These are phyloP conservation scores for Empidonax alnorum DNA, from an alignment of 2,113 vertebrate species.

Conservation along the genomic window DNA sequence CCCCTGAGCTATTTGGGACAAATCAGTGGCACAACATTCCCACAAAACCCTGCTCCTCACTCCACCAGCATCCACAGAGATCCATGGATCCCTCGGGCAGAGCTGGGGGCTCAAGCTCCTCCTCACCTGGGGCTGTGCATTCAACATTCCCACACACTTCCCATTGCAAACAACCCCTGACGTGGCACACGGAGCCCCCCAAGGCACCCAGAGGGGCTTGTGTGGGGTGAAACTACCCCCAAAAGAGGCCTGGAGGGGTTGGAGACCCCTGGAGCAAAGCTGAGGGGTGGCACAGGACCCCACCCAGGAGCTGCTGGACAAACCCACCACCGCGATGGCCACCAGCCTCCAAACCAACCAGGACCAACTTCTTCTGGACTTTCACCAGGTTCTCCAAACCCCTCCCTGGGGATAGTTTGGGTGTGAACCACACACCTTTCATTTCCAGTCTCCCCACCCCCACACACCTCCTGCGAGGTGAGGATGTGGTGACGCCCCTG, in stretches of 20 bases:
- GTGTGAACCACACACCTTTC: rapidly evolving
- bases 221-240: background rate
- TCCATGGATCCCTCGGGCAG: background rate
- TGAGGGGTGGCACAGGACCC: background rate
- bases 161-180: background rate
- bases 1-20: background rate
- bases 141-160: background rate
- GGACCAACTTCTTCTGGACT: background rate
- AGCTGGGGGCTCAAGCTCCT: background rate
- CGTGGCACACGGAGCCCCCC: background rate
- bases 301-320: background rate
- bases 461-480: background rate
- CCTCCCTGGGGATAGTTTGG: background rate
- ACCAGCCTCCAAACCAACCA: rapidly evolving
- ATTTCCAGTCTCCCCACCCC: background rate
- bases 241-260: too few species aligned
- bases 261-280: rapidly evolving
- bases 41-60: background rate
- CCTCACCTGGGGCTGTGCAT: background rate
- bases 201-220: background rate
- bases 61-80: background rate
- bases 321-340: rapidly evolving
- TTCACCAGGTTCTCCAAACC: rapidly evolving
- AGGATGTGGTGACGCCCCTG: background rate
- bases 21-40: background rate